Evolutionary conservation across 2,888 invertebrate genomes (phyloP), one percentile per base, ranked within the genome.

Genomic region (Scaptomyza cyrtandrae): DNA sequence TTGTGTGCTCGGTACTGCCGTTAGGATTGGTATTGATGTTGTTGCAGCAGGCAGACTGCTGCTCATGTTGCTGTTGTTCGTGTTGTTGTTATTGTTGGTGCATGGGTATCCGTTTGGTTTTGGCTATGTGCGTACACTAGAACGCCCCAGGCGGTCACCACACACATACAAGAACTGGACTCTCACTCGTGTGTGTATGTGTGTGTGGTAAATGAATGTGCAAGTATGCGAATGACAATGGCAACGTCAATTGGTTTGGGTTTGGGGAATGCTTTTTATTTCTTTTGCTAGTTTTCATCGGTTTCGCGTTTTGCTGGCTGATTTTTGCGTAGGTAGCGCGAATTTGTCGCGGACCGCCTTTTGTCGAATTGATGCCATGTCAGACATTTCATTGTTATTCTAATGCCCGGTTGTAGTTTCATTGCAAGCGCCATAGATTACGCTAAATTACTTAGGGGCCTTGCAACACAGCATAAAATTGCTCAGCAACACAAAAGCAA

Each of bases 301-400:
- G 24, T 48, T 7, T 0, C 41, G 62, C 31, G 53, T 52, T 56
- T 67, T 61, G 16, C 41, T 62, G 55, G 65, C 63, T 74, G 76
- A 69, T 75, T 75, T 78, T 56, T 65, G 70, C 75, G 70, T 78
- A 76, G 78, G 71, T 74, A 70, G 62, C 71, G 74, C 44, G 52
- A 63, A 68, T 69, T 58, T 61, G 44, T 56, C 24, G 70, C 33
- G 16, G 43, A 50, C 50, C 44, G 50, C 4, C 16, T 41, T 16
- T 68, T 68, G 69, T 61, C 35, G 33, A 10, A 2, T 46, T 55
- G 61, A 31, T 73, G 78, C 75, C 62, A 70, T 74, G 80, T 86
- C 80, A 86, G 81, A 75, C 85, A 62, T 85, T 81, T 73, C 85
- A 87, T 87, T 87, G 82, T 85, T 85, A 81, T 82, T 85, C 85